Conservation (phyloP, 1,140 invertebrate species). For the Coelopa frigida region DNA sequence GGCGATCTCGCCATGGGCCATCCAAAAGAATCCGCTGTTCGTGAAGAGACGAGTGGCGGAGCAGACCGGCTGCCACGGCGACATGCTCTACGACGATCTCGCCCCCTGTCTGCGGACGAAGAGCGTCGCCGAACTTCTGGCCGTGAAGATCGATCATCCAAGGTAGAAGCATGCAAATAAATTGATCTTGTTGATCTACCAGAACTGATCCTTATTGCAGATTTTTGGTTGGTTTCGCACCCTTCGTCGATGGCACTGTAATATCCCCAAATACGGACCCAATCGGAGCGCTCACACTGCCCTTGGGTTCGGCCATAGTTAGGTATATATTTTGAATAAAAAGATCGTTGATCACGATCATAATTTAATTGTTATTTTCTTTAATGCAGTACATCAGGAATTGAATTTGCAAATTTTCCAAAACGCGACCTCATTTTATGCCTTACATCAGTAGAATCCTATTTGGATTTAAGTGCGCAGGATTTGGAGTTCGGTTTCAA, state of each 20-base stretch:
- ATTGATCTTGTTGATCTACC: not conserved
- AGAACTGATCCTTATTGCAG: constrained; percentile 27
- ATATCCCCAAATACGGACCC: constrained; percentile 51
- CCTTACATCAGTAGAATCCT: constrained; percentile 67
- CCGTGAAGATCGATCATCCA: constrained; percentile 66
- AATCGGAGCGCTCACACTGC: constrained; percentile 34
- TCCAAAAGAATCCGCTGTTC: constrained; percentile 77
- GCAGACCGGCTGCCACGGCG: constrained; percentile 68
- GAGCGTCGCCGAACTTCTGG: constrained; percentile 62
- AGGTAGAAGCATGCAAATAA: too few species aligned
- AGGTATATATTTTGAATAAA: constrained; percentile 24
- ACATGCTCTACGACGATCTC: constrained; percentile 68
- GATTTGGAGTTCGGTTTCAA: constrained; percentile 78
- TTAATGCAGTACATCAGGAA: constrained; percentile 53
- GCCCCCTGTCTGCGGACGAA: constrained; percentile 75
- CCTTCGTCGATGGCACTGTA: constrained; percentile 79
- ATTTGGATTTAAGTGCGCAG: constrained; percentile 67
- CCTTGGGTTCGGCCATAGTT: constrained; percentile 42
- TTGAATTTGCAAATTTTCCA: constrained; percentile 77
- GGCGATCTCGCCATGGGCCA: constrained; percentile 89
- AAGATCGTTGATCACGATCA: not conserved
- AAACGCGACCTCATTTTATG: constrained; percentile 69
- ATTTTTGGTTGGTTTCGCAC: constrained; percentile 81
- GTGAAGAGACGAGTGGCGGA: constrained; percentile 73
- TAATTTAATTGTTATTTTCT: constrained; percentile 11